These are phyloP conservation scores for Trichechus manatus DNA, from an alignment of 2,113 vertebrate species.

Conservation along the genomic window DNA sequence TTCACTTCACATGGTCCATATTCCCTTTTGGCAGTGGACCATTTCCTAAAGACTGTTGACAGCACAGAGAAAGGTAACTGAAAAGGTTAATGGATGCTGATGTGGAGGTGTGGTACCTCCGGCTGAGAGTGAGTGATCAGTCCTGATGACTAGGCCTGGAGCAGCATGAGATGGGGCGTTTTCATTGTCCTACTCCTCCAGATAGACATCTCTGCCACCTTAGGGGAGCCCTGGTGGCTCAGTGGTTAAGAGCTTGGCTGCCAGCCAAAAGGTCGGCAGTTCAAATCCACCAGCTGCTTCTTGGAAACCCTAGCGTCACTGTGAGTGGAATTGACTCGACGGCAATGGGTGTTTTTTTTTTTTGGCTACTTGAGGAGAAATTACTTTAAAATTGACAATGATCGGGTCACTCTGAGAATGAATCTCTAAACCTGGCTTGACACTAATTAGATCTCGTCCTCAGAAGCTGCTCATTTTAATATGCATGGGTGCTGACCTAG, in stretches of 20 bases:
- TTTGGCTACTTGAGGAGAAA: neutral
- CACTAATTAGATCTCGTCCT: neutral
- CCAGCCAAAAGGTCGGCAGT: too few relatives aligned
- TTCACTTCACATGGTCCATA: neutral
- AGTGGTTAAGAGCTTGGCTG: too few relatives aligned
- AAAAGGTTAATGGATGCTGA: neutral
- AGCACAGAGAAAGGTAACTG: neutral
- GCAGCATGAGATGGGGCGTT: neutral
- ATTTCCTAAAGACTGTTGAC: neutral
- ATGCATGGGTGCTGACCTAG: neutral
- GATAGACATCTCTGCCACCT: neutral
- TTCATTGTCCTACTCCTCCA: neutral
- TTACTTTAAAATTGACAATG: constrained; percentile 22
- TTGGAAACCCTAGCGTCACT: too few relatives aligned
- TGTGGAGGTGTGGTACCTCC: neutral
- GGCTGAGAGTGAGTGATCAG: neutral
- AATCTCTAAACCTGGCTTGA: neutral
- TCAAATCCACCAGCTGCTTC: too few relatives aligned
- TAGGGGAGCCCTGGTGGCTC: too few relatives aligned
- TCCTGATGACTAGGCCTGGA: neutral
- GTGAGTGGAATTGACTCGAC: too few relatives aligned
- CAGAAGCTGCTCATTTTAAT: neutral
- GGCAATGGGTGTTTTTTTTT: too few relatives aligned
- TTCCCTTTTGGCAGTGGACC: neutral
- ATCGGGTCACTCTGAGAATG: neutral